These are phyloP conservation scores for Cariama cristata DNA, from an alignment of 2,113 vertebrate species.

Conservation along the genomic window DNA sequence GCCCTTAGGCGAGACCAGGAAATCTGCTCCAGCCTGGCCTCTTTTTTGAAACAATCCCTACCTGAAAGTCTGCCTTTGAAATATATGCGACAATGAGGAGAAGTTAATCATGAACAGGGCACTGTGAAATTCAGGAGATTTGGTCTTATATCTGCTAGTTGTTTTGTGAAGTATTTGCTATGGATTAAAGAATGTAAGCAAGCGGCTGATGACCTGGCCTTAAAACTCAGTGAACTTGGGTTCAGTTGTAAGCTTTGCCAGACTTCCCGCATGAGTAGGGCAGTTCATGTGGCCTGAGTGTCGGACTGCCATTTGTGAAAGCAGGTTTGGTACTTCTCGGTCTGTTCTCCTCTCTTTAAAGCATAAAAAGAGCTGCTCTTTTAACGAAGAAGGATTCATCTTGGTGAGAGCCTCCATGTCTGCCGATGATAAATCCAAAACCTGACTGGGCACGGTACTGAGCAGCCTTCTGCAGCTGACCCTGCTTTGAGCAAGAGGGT, in stretches of 20 bases:
- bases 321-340: neutral
- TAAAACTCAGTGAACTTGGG: neutral
- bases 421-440: neutral
- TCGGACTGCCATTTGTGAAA: neutral
- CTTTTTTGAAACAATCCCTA: neutral
- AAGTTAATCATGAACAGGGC: neutral
- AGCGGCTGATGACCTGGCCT: neutral
- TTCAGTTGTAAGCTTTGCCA: neutral
- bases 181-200: neutral
- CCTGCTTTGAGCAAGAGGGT: neutral
- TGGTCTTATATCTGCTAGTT: neutral
- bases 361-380: neutral
- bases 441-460: rapidly evolving
- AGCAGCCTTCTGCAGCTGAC: neutral
- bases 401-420: neutral
- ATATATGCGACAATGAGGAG: rapidly evolving
- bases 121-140: neutral
- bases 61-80: neutral
- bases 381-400: neutral
- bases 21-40: neutral
- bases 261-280: neutral
- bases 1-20: neutral
- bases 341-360: neutral
- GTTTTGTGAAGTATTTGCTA: neutral
- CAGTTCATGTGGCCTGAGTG: neutral